Evolutionary conservation across 2,797 vertebrate genomes (phyloP).

Genomic region (Sus cebifrons): DNA sequence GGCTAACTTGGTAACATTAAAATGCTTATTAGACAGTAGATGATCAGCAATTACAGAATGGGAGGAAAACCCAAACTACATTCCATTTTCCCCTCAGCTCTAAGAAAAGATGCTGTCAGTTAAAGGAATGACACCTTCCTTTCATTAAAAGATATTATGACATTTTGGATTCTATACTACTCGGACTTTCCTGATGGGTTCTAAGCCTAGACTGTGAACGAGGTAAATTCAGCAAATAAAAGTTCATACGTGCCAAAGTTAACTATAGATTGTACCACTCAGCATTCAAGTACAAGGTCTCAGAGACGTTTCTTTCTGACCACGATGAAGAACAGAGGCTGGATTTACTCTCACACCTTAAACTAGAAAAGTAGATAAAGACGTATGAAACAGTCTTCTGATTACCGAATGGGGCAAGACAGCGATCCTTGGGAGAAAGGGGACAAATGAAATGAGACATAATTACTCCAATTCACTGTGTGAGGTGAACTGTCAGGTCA

Average conservation of each 20-base stretch:
- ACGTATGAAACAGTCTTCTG: neutral
- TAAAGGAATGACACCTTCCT: neutral
- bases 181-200: neutral
- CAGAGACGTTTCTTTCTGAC: neutral
- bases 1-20: neutral
- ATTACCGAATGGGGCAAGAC: neutral
- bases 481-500: neutral
- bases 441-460: neutral
- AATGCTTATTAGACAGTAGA: neutral
- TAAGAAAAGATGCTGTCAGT: neutral
- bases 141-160: neutral
- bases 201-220: neutral
- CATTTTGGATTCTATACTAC: neutral
- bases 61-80: neutral
- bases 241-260: neutral
- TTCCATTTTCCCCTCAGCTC: neutral
- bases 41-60: neutral
- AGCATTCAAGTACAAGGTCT: neutral
- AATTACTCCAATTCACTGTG: neutral
- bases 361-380: neutral
- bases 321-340: neutral
- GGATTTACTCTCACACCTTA: neutral
- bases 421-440: neutral
- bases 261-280: neutral
- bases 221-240: neutral